phyloP scores from a whole-genome alignment of 2,888 invertebrate genomes.

The Pterostichus niger region DNA sequence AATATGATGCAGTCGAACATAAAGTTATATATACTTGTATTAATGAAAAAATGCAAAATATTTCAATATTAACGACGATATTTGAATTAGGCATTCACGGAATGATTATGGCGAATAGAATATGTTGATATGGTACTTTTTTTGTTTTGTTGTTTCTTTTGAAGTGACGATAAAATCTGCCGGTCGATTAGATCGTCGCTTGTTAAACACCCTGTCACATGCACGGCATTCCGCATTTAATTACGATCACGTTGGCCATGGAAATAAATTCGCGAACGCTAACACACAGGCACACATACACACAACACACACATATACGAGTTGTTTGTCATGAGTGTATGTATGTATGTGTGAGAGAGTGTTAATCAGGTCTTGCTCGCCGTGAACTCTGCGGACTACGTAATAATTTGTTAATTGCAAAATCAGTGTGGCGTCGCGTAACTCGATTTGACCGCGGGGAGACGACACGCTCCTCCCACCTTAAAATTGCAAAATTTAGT shows the following conservation, averaged over 20 bases:
- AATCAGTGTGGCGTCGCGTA: constrained; percentile 73
- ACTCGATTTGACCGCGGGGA: constrained; percentile 70
- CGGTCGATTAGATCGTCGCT: constrained; percentile 38
- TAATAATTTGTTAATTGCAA: constrained; percentile 77
- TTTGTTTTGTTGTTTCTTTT: constrained; percentile 26
- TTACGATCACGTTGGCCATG: constrained; percentile 60
- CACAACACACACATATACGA: constrained; percentile 6
- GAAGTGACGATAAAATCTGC: constrained; percentile 5
- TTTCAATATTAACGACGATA: no score
- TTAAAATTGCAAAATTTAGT: constrained; percentile 35
- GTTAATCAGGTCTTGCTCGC: constrained; percentile 51
- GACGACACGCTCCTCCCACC: background rate
- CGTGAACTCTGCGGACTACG: constrained; percentile 67
- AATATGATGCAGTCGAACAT: no score
- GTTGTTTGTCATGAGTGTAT: constrained; percentile 22
- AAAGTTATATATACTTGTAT: no score
- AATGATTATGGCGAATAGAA: background rate
- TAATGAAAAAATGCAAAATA: no score
- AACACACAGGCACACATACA: no score
- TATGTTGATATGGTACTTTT: constrained; percentile 1
- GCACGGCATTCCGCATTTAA: constrained; percentile 60
- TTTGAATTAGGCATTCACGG: no score
- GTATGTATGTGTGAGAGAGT: constrained; percentile 24
- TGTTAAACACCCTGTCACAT: constrained; percentile 60
- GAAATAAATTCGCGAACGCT: constrained; percentile 40